Conservation (phyloP, 2,888 invertebrate genomes). For the Labia minor region DNA sequence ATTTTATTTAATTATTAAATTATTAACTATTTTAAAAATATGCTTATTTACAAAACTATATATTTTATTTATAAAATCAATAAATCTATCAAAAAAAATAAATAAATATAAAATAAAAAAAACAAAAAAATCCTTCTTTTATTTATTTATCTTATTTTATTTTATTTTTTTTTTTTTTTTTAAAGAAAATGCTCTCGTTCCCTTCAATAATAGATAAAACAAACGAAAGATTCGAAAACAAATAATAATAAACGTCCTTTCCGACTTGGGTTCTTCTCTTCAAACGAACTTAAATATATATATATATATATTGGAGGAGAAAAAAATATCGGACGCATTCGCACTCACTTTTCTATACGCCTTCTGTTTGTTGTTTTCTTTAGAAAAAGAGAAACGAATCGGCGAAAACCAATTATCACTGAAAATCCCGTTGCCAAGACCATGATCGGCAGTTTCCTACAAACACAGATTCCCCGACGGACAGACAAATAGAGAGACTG, state of each 20-base stretch:
- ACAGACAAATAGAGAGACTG: neutral
- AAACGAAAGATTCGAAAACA: neutral
- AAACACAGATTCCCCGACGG: neutral
- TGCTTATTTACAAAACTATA: too few species aligned
- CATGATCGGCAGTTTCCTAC: slow-evolving; percentile 5
- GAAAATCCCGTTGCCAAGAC: neutral
- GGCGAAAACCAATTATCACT: neutral
- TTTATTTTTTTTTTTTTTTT: too few species aligned
- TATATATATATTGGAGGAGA: too few species aligned
- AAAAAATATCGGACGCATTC: slow-evolving; percentile 13
- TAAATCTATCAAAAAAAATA: too few species aligned
- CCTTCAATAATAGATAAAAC: neutral
- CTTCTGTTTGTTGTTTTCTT: slow-evolving; percentile 2
- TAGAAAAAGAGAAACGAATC: neutral
- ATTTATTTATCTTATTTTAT: too few species aligned
- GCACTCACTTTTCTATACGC: slow-evolving; percentile 2
- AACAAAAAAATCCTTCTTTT: too few species aligned
- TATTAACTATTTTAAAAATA: too few species aligned
- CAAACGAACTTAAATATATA: neutral
- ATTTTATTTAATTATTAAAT: too few species aligned
- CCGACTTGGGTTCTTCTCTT: neutral
- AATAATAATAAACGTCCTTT: slow-evolving; percentile 13
- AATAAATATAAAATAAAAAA: too few species aligned
- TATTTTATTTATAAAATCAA: too few species aligned
- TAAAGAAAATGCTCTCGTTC: too few species aligned